Conservation (phyloP, 2,797 vertebrate species). For the Acanthopagrus latus region DNA sequence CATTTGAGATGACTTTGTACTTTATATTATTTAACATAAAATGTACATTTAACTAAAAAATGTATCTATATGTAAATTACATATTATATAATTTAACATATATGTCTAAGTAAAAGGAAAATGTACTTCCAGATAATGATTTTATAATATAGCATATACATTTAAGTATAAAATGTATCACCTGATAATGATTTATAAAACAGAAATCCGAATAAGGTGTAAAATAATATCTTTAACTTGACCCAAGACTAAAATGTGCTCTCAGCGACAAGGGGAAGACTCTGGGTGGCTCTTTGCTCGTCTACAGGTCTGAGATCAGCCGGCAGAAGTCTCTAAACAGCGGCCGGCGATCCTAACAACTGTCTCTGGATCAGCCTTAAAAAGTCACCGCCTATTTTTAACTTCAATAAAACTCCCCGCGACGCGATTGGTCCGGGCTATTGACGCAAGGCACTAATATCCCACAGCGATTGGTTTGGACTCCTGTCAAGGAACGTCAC, state of each 20-base stretch:
- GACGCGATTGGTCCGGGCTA: constrained; percentile 62
- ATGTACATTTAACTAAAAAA: no score
- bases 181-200: no score
- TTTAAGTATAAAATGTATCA: no score
- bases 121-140: no score
- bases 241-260: constrained; percentile 4
- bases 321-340: neutral
- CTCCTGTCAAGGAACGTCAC: neutral
- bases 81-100: no score
- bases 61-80: no score
- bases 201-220: no score
- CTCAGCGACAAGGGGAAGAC: constrained; percentile 20
- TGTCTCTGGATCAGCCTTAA: constrained; percentile 47
- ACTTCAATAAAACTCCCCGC: constrained; percentile 60
- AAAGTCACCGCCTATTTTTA: constrained; percentile 65
- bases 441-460: constrained; percentile 68
- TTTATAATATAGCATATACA: no score
- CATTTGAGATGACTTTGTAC: no score
- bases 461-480: constrained; percentile 34
- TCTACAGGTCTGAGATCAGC: constrained; percentile 55
- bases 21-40: no score
- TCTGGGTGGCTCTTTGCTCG: neutral
- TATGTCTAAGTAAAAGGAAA: no score
- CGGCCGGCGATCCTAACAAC: constrained; percentile 1
- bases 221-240: constrained; percentile 2